A percentile compares a stretch with the other conserved stretches of the same genome.
These are phyloP conservation scores for Erannis defoliaria DNA, from an alignment of 2,888 invertebrate species.

Conservation along the genomic window DNA sequence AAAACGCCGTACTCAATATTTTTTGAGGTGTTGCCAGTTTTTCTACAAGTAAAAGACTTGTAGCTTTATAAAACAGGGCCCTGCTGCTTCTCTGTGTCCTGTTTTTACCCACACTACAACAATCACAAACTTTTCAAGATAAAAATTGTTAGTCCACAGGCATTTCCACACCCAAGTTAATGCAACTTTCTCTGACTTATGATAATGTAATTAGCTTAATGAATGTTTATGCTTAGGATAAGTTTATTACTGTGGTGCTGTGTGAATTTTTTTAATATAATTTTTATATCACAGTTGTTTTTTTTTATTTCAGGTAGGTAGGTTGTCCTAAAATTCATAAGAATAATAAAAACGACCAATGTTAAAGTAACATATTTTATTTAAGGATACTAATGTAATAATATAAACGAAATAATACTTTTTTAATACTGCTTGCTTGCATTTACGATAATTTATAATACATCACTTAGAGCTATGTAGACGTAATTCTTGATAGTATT, in stretches of 20 bases:
- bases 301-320: neutral
- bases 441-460: neutral
- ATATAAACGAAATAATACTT: slow-evolving; percentile 20
- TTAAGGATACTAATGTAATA: neutral
- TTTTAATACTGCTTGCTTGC: slow-evolving; percentile 28
- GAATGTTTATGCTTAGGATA: slow-evolving; percentile 4
- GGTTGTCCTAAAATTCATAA: neutral
- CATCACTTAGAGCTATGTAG: neutral
- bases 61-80: too few relatives aligned
- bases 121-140: too few relatives aligned
- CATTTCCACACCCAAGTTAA: too few relatives aligned
- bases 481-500: neutral
- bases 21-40: too few relatives aligned
- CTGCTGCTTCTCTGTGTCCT: too few relatives aligned
- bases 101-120: too few relatives aligned
- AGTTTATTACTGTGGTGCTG: slow-evolving; percentile 38
- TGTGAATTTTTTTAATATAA: slow-evolving; percentile 21
- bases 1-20: too few relatives aligned
- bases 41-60: too few relatives aligned
- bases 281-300: slow-evolving; percentile 6
- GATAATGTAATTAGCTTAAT: too few relatives aligned
- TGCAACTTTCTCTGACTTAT: too few relatives aligned
- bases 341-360: neutral
- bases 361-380: slow-evolving; percentile 3
- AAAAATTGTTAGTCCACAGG: too few relatives aligned